phyloP scores from a whole-genome alignment of 2,888 invertebrate species.

The Ormyrus rosae region DNA sequence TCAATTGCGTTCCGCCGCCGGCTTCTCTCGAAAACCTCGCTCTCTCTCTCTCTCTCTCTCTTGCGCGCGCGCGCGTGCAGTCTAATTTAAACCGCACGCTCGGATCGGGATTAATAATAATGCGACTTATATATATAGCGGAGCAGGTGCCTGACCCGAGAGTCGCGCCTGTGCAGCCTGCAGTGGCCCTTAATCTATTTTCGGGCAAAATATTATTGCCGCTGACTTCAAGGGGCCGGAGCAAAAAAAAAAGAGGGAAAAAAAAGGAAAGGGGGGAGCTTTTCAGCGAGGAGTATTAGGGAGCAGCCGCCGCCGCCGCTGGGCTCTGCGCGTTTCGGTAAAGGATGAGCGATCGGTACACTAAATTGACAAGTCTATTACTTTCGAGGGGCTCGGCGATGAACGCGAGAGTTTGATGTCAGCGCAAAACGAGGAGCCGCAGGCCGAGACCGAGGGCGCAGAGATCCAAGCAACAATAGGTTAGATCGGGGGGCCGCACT shows the following conservation, averaged over 20 bases:
- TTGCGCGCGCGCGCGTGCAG: background rate
- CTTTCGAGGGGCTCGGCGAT: conserved; percentile 1
- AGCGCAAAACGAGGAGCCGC: conserved; percentile 59
- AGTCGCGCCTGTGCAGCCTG: background rate
- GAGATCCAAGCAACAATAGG: conserved; percentile 60
- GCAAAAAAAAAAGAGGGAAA: too few relatives aligned
- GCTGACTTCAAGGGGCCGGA: too few relatives aligned
- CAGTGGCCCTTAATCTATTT: conserved; percentile 33
- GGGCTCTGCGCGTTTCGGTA: background rate
- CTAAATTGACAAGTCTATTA: conserved; percentile 20
- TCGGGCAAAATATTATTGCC: conserved; percentile 23
- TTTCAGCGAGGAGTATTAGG: too few relatives aligned
- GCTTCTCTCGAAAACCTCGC: too few relatives aligned
- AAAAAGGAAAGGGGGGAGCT: too few relatives aligned
- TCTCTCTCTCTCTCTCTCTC: too few relatives aligned
- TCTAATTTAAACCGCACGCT: conserved; percentile 27
- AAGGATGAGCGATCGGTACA: conserved; percentile 9
- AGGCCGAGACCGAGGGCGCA: conserved; percentile 46
- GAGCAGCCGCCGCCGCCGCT: too few relatives aligned
- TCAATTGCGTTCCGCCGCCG: background rate
- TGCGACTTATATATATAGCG: background rate
- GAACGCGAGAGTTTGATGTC: conserved; percentile 65
- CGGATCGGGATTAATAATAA: conserved; percentile 39
- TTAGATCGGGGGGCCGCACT: conserved; percentile 56
- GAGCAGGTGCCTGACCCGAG: conserved; percentile 8